Percentiles rank a stretch among this genome's conserved stretches.
These are phyloP conservation scores for Mustela nigripes DNA, from an alignment of 2,113 vertebrate species.

Conservation along the genomic window DNA sequence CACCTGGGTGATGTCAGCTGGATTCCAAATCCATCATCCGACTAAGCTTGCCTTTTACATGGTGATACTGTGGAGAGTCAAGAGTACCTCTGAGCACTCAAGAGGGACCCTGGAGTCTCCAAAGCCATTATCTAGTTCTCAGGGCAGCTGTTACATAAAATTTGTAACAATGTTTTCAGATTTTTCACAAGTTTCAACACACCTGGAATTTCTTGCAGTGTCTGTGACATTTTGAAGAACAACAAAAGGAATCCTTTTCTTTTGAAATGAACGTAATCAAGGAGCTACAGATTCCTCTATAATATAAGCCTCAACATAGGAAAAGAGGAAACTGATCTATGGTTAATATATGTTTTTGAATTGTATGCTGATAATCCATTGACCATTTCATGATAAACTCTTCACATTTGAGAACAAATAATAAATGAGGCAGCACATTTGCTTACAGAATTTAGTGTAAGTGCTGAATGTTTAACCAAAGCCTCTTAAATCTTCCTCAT, in stretches of 20 bases:
- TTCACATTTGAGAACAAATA: neutral
- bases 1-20: neutral
- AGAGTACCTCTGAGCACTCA: neutral
- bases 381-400: constrained; percentile 2
- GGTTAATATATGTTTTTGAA: neutral
- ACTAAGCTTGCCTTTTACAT: neutral
- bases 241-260: neutral
- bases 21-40: neutral
- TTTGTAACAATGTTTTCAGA: neutral
- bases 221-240: neutral
- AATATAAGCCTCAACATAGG: neutral
- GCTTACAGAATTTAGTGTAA: neutral
- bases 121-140: neutral
- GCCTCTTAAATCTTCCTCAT: neutral
- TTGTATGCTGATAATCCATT: neutral
- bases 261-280: neutral
- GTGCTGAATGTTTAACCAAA: constrained; percentile 1
- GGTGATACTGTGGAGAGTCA: neutral
- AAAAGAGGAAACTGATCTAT: neutral
- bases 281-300: neutral
- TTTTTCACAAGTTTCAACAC: neutral
- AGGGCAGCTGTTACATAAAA: neutral
- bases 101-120: neutral
- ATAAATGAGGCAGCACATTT: neutral
- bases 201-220: neutral